These are phyloP conservation scores for Amblyteles armatorius DNA, from an alignment of 2,888 invertebrate species.

Conservation along the genomic window DNA sequence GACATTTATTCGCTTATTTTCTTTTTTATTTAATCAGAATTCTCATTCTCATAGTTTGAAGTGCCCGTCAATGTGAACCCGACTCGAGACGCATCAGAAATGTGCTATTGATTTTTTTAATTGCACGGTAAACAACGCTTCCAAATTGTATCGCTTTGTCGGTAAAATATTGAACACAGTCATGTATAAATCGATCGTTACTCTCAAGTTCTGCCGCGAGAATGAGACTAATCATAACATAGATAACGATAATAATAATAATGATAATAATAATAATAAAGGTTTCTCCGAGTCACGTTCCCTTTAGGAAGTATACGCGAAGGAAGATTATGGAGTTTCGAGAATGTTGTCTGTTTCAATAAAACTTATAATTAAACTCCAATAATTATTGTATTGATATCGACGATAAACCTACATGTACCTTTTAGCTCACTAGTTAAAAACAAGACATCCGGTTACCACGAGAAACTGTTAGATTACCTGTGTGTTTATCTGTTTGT, in stretches of 20 bases:
- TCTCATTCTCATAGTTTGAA: constrained; percentile 11
- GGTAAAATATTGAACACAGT: constrained; percentile 49
- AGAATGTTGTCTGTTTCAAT: constrained; percentile 32
- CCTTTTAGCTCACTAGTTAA: constrained; percentile 40
- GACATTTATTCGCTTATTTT: constrained; percentile 23
- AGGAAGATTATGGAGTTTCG: constrained; percentile 39
- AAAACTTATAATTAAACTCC: constrained; percentile 32
- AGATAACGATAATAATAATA: constrained; percentile 13
- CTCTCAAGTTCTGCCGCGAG: constrained; percentile 34
- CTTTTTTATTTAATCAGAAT: constrained; percentile 29
- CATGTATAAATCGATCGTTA: constrained; percentile 34
- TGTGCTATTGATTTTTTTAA: neutral
- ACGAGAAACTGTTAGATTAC: constrained; percentile 24
- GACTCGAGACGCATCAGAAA: neutral
- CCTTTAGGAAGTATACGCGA: constrained; percentile 21
- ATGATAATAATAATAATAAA: constrained; percentile 16
- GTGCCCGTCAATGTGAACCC: neutral
- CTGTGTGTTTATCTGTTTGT: neutral
- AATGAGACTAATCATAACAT: neutral
- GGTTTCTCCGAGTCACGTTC: constrained; percentile 19
- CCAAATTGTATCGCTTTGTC: constrained; percentile 2
- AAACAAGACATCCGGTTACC: constrained; percentile 44
- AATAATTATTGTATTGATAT: constrained; percentile 39
- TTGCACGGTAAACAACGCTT: constrained; percentile 1
- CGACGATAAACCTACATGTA: constrained; percentile 49